Percentiles rank a stretch among this genome's conserved stretches.
Conservation (phyloP, 2,888 invertebrate species). For the Leucozona laternaria region DNA sequence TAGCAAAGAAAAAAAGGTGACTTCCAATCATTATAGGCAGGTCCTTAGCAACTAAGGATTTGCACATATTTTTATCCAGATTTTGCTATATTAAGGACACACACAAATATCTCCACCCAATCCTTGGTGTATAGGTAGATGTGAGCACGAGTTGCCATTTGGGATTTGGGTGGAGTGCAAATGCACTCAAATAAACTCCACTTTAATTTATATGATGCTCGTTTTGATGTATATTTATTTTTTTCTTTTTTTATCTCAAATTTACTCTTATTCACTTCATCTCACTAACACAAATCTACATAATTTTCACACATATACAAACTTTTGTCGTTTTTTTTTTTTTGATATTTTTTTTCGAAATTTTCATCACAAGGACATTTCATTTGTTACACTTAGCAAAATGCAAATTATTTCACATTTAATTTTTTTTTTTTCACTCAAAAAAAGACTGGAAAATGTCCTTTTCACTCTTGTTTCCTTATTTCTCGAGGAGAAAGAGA, state of each 20-base stretch:
- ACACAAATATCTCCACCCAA: slow-evolving; percentile 48
- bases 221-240: slow-evolving; percentile 27
- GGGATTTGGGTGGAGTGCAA: slow-evolving; percentile 71
- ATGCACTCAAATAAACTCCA: slow-evolving; percentile 71
- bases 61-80: slow-evolving; percentile 26
- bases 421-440: slow-evolving; percentile 25
- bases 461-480: slow-evolving; percentile 57
- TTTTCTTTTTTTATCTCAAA: slow-evolving; percentile 10
- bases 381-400: slow-evolving; percentile 48
- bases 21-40: slow-evolving; percentile 52
- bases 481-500: slow-evolving; percentile 13
- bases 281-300: slow-evolving; percentile 63
- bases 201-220: slow-evolving; percentile 52
- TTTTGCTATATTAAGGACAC: slow-evolving; percentile 39
- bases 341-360: slow-evolving; percentile 9
- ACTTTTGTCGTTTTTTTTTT: slow-evolving; percentile 25
- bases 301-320: slow-evolving; percentile 45
- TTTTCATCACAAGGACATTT: slow-evolving; percentile 41
- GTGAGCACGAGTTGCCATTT: slow-evolving; percentile 44
- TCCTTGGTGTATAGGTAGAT: slow-evolving; percentile 22
- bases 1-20: slow-evolving; percentile 23
- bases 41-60: slow-evolving; percentile 57
- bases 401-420: slow-evolving; percentile 37
- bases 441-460: slow-evolving; percentile 47
- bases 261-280: slow-evolving; percentile 28